Evolutionary conservation across 2,113 vertebrate genomes (phyloP), one percentile per base, ranked within the genome.

Genomic region (Colaptes auratus): DNA sequence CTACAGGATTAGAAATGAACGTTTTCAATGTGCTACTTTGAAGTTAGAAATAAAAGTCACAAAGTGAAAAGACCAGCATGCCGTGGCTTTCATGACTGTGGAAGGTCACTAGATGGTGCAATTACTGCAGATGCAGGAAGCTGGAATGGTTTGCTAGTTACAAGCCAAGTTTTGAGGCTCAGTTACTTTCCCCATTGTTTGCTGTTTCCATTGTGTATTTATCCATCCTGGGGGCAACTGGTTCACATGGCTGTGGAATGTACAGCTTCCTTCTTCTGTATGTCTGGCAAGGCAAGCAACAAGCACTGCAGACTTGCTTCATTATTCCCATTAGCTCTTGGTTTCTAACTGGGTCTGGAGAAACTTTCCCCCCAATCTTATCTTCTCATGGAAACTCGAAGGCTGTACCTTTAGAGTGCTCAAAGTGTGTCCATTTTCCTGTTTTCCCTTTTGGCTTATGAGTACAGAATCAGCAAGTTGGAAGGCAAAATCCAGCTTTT

Each of bases 51-150:
- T 83, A 35, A 59, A 81, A 89, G 20, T 16, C 27, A 24, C 13
- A 20, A 31, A 81, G 16, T 48, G n/a, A 25, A 67, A 89, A 46
- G 76, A 61, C 67, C 7, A 53, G 21, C 14, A 2, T 35, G 58
- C 31, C 15, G 3, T 30, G 27, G n/a, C 12, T 75, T 76, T 82
- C 20, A 13, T 80, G 64, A 48, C 30, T 88, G 25, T 42, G 31
- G 42, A 39, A 74, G 36, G 76, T 89, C 92, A 67, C 64, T 88
- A 95, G 95, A 31, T 91, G 77, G 86, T 86, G 94, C 58, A 50
- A 14, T 88, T 81, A 24, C 71, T 93, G 6, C 63, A 67, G 21
- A 33, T 53, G 39, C 53, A 61, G 50, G 31, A 61, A 72, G 13
- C 48, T 74, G 53, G 25, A 31, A n/a, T 55, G 6, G 17, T 70